Evolutionary conservation across 2,113 vertebrate species (phyloP).

Genomic region (Fregata magnificens): DNA sequence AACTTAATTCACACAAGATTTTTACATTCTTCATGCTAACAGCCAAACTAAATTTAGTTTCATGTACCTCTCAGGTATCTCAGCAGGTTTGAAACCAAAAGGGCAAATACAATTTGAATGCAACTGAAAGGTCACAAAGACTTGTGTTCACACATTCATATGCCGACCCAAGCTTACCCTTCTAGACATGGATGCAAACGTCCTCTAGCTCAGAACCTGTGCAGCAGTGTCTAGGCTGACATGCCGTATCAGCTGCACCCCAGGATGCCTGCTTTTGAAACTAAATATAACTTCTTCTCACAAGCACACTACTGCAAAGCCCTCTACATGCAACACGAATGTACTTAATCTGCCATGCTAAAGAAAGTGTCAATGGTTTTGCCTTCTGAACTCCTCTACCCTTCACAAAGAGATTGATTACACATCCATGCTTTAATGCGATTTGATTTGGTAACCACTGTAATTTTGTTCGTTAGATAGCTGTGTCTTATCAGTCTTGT

Average conservation of each 20-base stretch:
- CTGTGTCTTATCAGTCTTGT: neutral
- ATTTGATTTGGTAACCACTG: neutral
- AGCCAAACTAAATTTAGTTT: neutral
- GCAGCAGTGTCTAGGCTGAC: neutral
- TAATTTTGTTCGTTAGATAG: neutral
- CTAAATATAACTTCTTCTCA: neutral
- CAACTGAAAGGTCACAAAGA: neutral
- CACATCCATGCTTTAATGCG: neutral
- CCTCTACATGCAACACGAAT: neutral
- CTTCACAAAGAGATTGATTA: neutral
- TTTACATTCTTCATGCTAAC: neutral
- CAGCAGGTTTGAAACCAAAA: neutral
- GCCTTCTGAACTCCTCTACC: neutral
- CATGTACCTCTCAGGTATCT: neutral
- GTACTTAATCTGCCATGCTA: neutral
- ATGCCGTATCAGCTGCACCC: neutral
- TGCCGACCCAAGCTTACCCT: neutral
- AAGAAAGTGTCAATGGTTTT: neutral
- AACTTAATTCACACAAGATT: neutral
- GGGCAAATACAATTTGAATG: neutral
- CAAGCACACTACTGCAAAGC: neutral
- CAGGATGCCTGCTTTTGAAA: neutral
- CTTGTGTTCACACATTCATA: neutral
- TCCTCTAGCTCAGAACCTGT: neutral
- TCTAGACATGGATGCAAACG: rapidly evolving